Evolutionary conservation across 2,113 vertebrate species (phyloP).

Genomic region (Caranx ignobilis): DNA sequence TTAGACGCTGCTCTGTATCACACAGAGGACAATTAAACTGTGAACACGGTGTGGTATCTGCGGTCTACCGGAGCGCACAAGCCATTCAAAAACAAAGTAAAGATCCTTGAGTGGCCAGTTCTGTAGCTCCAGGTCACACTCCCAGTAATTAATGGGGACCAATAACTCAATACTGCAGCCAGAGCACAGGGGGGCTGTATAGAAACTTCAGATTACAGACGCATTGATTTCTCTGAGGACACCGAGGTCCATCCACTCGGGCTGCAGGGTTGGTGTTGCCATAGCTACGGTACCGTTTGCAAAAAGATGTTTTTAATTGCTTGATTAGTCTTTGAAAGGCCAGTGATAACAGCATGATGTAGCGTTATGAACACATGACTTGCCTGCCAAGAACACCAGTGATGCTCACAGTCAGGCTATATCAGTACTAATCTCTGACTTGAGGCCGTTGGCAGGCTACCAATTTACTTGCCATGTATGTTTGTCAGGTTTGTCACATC

Average conservation of each 20-base stretch:
- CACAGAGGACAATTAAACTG: background rate
- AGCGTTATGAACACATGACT: slow-evolving; percentile 73
- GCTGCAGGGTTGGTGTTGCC: slow-evolving; percentile 51
- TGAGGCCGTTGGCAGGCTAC: slow-evolving; percentile 67
- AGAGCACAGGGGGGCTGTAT: slow-evolving; percentile 21
- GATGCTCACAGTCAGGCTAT: slow-evolving; percentile 49
- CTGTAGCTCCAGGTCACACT: slow-evolving; percentile 57
- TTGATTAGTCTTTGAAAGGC: slow-evolving; percentile 77
- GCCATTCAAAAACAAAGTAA: slow-evolving; percentile 28
- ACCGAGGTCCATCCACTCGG: slow-evolving; percentile 31
- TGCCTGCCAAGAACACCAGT: slow-evolving; percentile 67
- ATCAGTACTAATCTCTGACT: slow-evolving; percentile 59
- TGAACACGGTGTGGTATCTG: background rate
- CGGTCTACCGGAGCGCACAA: background rate
- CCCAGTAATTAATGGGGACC: slow-evolving; percentile 65
- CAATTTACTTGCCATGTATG: slow-evolving; percentile 73
- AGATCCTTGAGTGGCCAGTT: slow-evolving; percentile 35
- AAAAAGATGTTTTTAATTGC: slow-evolving; percentile 72
- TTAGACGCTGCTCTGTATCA: background rate
- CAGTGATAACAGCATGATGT: slow-evolving; percentile 62
- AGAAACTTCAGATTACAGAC: slow-evolving; percentile 70
- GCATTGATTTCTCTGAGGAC: slow-evolving; percentile 71
- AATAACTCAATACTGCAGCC: slow-evolving; percentile 69
- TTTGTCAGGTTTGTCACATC: slow-evolving; percentile 68
- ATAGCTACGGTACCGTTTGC: slow-evolving; percentile 48